Evolutionary conservation across 2,797 vertebrate species (phyloP), one percentile per base, ranked within the genome.

Genomic region (Pelodytes ibericus): DNA sequence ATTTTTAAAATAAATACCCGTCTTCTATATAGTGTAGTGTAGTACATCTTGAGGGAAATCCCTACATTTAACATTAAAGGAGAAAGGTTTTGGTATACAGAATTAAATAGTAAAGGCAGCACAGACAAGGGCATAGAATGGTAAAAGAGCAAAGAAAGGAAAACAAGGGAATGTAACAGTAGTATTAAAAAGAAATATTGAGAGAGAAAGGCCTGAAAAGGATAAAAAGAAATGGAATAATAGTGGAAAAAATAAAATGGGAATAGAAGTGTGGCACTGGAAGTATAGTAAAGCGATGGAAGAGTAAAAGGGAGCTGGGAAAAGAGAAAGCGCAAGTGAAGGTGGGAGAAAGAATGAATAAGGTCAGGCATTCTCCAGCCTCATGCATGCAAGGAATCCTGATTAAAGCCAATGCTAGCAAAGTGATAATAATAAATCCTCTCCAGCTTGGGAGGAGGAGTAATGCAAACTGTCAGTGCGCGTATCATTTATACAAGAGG

Each of bases 381-480:
- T 72, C 39, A 25, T 67, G 62, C 62, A 72, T 67, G 75, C 66
- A 44, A 72, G 59, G 69, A 72, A 78, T 78, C 56, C 75, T 72
- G 75, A 78, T 78, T 78, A 78, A 78, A 76, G 47, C 47, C 74
- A 76, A 70, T 27, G 41, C 74, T 27, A 33, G 67, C 74, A 71
- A 71, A 77, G 68, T 60, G 65, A 77, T 72, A 72, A 61, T 66
- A 72, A 78, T 78, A 78, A 78, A 78, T 72, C 70, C 30, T 72
- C 53, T 72, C 69, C 75, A 78, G 75, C 75, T 78, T 67, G 75
- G 70, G 44, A 78, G 69, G 75, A 78, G 75, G 75, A 78, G 70
- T 72, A 72, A 72, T 72, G 70, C 75, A 78, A 78, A 78, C 69
- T 78, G 75, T 78, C 75, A 78, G 75, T 47, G 56, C 67, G 69